Evolutionary conservation across 1,140 invertebrate species (phyloP).

Genomic region (Marisa cornuarietis): DNA sequence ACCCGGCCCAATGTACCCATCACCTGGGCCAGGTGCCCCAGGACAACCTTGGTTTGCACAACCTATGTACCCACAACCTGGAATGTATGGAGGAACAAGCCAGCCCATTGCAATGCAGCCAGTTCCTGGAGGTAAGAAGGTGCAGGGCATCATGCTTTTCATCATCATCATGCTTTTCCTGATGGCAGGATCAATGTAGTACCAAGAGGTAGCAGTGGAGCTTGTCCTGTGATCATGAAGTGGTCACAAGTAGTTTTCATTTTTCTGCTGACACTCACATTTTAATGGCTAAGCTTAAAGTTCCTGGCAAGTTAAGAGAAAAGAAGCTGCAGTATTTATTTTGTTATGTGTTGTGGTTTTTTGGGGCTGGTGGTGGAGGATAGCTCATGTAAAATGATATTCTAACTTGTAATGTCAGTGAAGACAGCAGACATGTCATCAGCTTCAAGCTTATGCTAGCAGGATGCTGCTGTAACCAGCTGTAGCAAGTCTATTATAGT

Average conservation of each 20-base stretch:
- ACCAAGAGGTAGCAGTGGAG: neutral
- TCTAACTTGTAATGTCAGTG: too few relatives aligned
- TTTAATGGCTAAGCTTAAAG: too few relatives aligned
- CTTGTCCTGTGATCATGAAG: neutral
- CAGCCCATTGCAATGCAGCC: slow-evolving; percentile 35
- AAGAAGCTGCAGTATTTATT: too few relatives aligned
- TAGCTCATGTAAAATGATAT: too few relatives aligned
- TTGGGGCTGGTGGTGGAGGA: too few relatives aligned
- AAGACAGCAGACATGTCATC: too few relatives aligned
- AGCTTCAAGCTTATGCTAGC: too few relatives aligned
- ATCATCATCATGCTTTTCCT: neutral
- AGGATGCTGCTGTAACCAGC: too few relatives aligned
- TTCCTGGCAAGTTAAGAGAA: too few relatives aligned
- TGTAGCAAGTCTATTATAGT: too few relatives aligned
- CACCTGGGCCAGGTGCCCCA: slow-evolving; percentile 14
- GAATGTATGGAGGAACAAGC: neutral
- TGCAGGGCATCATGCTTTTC: neutral
- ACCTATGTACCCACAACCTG: slow-evolving; percentile 14
- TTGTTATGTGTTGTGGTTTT: too few relatives aligned
- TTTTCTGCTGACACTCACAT: too few relatives aligned
- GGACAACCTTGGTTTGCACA: neutral
- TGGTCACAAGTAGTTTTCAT: neutral
- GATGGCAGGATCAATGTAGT: neutral
- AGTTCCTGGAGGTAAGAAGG: slow-evolving; percentile 31
- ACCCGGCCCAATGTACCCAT: neutral